Evolutionary conservation across 2,888 invertebrate species (phyloP).

Genomic region (Rhagonycha fulva): DNA sequence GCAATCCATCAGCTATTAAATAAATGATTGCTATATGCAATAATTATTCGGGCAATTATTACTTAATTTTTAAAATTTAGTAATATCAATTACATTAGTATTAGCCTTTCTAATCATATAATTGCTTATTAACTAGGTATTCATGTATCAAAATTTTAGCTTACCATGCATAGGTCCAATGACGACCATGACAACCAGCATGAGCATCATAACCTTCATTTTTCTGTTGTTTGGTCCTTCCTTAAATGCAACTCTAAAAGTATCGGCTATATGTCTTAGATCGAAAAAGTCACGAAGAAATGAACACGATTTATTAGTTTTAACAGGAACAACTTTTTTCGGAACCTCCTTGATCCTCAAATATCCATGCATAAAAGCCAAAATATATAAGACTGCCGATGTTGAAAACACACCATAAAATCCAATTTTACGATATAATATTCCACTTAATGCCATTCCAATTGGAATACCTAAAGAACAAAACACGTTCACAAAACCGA

Average conservation of each 20-base stretch:
- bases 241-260: constrained; percentile 80
- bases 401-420: constrained; percentile 83
- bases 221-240: constrained; percentile 74
- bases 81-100: neutral
- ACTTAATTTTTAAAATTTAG: neutral
- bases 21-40: neutral
- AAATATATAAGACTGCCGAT: constrained; percentile 73
- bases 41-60: neutral
- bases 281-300: constrained; percentile 76
- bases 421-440: constrained; percentile 75
- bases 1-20: neutral
- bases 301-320: constrained; percentile 57
- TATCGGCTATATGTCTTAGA: constrained; percentile 74
- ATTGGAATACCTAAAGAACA: constrained; percentile 86
- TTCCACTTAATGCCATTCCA: constrained; percentile 86
- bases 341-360: constrained; percentile 73
- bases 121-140: neutral
- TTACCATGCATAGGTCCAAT: constrained; percentile 86
- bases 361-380: constrained; percentile 76
- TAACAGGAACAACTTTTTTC: constrained; percentile 57
- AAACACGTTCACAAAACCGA: constrained; percentile 87
- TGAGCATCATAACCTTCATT: constrained; percentile 74
- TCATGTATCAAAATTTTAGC: constrained; percentile 41
- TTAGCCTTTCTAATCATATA: neutral
- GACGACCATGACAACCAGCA: constrained; percentile 81